Conservation (phyloP, 1,140 invertebrate species). For the Himalopsyche phryganea region DNA sequence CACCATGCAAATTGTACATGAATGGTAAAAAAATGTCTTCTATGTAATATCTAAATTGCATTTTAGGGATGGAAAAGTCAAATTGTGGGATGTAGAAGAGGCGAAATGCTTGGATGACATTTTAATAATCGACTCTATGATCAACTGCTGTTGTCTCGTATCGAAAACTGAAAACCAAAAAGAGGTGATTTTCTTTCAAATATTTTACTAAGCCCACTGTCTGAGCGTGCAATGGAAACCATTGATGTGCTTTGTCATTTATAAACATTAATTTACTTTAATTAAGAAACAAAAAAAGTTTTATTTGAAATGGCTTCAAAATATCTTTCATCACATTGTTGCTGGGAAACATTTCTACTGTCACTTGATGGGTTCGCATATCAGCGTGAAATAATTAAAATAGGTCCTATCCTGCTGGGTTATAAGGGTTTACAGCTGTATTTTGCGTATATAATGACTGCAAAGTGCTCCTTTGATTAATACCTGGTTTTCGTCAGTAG, state of each 20-base stretch:
- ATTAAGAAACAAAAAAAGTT: background rate
- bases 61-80: slow-evolving; percentile 64
- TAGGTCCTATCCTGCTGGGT: too few species aligned
- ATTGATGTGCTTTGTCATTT: background rate
- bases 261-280: background rate
- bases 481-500: too few species aligned
- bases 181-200: slow-evolving; percentile 37
- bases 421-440: too few species aligned
- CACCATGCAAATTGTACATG: too few species aligned
- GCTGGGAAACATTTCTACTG: too few species aligned
- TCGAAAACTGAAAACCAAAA: slow-evolving; percentile 42
- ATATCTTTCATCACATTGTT: background rate
- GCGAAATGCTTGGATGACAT: slow-evolving; percentile 54
- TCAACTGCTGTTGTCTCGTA: slow-evolving; percentile 45
- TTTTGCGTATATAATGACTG: too few species aligned
- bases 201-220: background rate
- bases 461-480: too few species aligned
- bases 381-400: too few species aligned
- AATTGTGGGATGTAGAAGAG: slow-evolving; percentile 68
- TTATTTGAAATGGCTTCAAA: background rate
- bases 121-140: slow-evolving; percentile 44
- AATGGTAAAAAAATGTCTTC: too few species aligned
- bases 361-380: too few species aligned
- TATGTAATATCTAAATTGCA: too few species aligned
- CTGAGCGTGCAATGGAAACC: background rate